Conservation (phyloP, 2,888 invertebrate genomes). For the Drosophila rubida region DNA sequence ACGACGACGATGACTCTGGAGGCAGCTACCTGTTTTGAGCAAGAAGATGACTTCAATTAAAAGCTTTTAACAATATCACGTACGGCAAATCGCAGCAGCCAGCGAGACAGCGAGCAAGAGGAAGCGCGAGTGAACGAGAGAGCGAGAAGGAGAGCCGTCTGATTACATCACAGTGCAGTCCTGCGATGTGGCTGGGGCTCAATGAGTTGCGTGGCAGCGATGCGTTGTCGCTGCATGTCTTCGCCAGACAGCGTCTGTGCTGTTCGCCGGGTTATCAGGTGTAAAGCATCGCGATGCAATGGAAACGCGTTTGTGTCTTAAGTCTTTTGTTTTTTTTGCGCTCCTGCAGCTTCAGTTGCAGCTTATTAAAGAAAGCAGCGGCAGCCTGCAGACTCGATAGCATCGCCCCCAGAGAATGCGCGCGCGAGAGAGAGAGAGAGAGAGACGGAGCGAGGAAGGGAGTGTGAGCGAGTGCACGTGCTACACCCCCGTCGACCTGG, state of each 20-base stretch:
- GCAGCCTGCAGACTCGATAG: constrained; percentile 38
- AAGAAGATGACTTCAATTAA: constrained; percentile 83
- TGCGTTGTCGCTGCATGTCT: constrained; percentile 18
- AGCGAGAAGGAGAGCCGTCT: constrained; percentile 36
- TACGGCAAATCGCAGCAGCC: constrained; percentile 70
- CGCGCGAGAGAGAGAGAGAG: not conserved
- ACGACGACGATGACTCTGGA: constrained; percentile 44
- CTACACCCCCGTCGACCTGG: constrained; percentile 61
- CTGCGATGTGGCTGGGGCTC: constrained; percentile 70
- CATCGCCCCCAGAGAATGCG: constrained; percentile 53
- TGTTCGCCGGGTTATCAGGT: constrained; percentile 67
- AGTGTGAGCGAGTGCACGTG: constrained; percentile 54
- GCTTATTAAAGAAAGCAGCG: constrained; percentile 66
- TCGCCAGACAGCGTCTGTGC: constrained; percentile 13
- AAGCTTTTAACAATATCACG: constrained; percentile 84
- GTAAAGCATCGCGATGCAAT: constrained; percentile 72
- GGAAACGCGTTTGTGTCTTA: constrained; percentile 75
- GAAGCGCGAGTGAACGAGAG: not conserved
- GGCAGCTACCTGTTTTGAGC: constrained; percentile 80
- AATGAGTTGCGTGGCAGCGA: constrained; percentile 51
- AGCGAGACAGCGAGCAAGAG: not conserved
- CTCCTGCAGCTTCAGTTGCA: not conserved
- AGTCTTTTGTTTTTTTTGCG: constrained; percentile 66
- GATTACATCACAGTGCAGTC: constrained; percentile 75
- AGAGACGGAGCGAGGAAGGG: not conserved